Percentiles rank a stretch among this genome's conserved stretches.
phyloP scores from a whole-genome alignment of 2,888 invertebrate species.

The Drosophila tanythrix region DNA sequence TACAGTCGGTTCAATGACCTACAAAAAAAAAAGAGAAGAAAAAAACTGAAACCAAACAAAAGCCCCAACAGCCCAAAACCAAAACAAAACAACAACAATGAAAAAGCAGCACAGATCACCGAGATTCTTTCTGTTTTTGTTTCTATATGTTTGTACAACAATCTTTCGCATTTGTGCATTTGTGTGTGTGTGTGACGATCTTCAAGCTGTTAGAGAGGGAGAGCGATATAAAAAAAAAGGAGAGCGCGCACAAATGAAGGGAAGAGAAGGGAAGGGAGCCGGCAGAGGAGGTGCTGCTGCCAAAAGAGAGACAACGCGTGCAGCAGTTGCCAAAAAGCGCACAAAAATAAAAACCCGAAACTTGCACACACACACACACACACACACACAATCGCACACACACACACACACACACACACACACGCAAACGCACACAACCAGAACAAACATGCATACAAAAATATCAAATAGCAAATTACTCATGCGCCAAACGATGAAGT shows the following conservation, averaged over 20 bases:
- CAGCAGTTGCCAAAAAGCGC: constrained; percentile 68
- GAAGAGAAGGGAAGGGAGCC: background rate
- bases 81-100: constrained; percentile 55
- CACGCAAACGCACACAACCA: constrained; percentile 23
- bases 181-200: constrained; percentile 19
- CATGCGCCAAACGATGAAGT: constrained; percentile 58
- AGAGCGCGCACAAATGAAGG: constrained; percentile 2
- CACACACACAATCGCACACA: constrained; percentile 11
- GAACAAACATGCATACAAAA: constrained; percentile 42
- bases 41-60: constrained; percentile 71
- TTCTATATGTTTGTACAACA: constrained; percentile 20
- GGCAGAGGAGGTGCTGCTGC: background rate
- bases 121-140: constrained; percentile 51
- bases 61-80: constrained; percentile 46
- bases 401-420: constrained; percentile 21
- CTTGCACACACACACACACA: constrained; percentile 36
- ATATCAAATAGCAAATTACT: constrained; percentile 82
- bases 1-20: constrained; percentile 74
- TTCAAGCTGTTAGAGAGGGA: constrained; percentile 47
- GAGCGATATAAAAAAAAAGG: background rate
- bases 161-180: background rate
- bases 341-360: constrained; percentile 61
- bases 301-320: constrained; percentile 38
- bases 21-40: constrained; percentile 16
- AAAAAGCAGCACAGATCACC: constrained; percentile 38